Conservation (phyloP, 2,888 invertebrate species). For the Yponomeuta sedellus region DNA sequence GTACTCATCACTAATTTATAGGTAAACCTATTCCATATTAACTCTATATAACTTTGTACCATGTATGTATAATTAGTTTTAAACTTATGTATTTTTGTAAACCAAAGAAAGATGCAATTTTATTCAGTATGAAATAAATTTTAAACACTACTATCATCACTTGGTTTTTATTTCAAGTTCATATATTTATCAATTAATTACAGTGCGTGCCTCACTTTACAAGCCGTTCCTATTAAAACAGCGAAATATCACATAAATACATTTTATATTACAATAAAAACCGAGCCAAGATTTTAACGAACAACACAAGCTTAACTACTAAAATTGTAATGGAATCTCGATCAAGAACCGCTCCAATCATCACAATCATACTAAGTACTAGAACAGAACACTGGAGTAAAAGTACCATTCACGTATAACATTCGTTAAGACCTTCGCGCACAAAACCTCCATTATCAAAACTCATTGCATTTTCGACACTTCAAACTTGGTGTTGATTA, state of each 20-base stretch:
- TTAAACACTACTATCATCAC: constrained; percentile 36
- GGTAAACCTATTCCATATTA: constrained; percentile 4
- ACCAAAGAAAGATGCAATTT: constrained; percentile 46
- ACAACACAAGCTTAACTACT: not conserved
- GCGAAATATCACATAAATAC: constrained; percentile 2
- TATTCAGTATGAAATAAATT: constrained; percentile 9
- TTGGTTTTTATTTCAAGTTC: not conserved
- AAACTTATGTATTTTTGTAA: constrained; percentile 22
- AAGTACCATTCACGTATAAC: not conserved
- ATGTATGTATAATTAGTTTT: constrained; percentile 1
- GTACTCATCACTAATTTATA: not conserved
- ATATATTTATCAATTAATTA: not conserved
- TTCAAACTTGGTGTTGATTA: constrained; percentile 90
- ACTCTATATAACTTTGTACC: not conserved
- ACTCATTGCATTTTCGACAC: constrained; percentile 90
- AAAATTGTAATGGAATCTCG: not conserved
- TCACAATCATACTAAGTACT: not conserved
- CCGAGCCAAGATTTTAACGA: not conserved
- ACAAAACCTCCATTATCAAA: not conserved
- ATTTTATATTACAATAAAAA: constrained; percentile 2
- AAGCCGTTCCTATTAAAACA: not conserved
- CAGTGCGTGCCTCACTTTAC: constrained; percentile 8
- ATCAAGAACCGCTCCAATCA: not conserved
- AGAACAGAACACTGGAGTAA: not conserved
- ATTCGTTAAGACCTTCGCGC: not conserved